Conservation (phyloP, 2,797 vertebrate species). For the Ambastaia sidthimunki region DNA sequence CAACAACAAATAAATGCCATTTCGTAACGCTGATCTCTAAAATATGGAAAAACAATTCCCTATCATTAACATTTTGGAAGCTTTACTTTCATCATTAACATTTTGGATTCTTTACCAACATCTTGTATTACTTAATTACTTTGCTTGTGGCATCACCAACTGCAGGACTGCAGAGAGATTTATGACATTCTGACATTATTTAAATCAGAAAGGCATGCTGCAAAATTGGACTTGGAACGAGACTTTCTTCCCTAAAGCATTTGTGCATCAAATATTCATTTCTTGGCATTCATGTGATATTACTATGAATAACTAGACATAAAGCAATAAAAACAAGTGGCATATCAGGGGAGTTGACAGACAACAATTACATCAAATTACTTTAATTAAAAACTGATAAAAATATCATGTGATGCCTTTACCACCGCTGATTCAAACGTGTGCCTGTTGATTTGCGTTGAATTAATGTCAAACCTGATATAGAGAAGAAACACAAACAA, state of each 20-base stretch:
- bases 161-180: constrained; percentile 27
- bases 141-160: constrained; percentile 31
- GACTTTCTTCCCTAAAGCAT: constrained; percentile 35
- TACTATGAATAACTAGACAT: constrained; percentile 40
- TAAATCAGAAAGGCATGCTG: constrained; percentile 37
- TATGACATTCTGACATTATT: constrained; percentile 31
- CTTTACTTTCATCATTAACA: constrained; percentile 7
- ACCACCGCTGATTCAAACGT: not conserved
- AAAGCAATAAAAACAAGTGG: constrained; percentile 42
- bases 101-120: constrained; percentile 24
- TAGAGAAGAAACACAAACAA: not conserved
- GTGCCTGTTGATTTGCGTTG: not conserved
- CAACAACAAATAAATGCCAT: not conserved
- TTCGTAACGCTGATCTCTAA: not conserved
- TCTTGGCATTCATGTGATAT: constrained; percentile 36
- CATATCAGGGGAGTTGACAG: constrained; percentile 30
- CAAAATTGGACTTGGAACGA: constrained; percentile 35
- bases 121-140: constrained; percentile 40
- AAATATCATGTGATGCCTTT: constrained; percentile 32
- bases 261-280: constrained; percentile 42
- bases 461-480: not conserved
- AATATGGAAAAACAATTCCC: not conserved
- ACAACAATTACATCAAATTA: constrained; percentile 46
- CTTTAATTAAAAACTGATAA: constrained; percentile 49
- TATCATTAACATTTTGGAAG: constrained; percentile 17